Conservation (phyloP, 1,140 invertebrate species). For the Papilio helenus region DNA sequence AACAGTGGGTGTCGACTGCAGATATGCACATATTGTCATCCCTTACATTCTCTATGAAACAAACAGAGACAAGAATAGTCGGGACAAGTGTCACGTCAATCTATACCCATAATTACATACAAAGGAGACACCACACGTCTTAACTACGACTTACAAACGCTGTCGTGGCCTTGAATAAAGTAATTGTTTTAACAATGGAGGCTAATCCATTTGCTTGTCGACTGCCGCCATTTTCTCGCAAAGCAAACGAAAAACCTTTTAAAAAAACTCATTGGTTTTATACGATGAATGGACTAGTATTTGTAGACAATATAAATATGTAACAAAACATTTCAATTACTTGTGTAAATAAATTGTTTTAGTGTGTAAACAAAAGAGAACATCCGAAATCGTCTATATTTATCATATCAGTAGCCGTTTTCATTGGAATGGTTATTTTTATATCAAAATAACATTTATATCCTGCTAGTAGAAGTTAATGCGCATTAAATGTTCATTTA, state of each 20-base stretch:
- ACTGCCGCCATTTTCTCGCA: slow-evolving; percentile 16
- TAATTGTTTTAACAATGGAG: slow-evolving; percentile 39
- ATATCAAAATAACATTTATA: neutral
- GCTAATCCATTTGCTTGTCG: slow-evolving; percentile 39
- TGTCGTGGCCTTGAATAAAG: slow-evolving; percentile 31
- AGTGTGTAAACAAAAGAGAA: neutral
- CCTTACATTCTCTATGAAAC: no score
- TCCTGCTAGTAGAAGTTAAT: no score
- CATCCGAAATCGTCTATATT: neutral
- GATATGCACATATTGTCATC: no score
- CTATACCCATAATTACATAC: neutral
- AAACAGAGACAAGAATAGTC: no score
- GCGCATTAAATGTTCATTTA: no score
- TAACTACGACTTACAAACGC: slow-evolving; percentile 7
- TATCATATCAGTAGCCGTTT: neutral
- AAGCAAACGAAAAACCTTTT: neutral
- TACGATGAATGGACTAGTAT: neutral
- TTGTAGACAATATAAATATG: neutral
- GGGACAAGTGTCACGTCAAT: no score
- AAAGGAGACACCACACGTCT: slow-evolving; percentile 20
- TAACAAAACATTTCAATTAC: slow-evolving; percentile 3
- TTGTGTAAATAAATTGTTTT: neutral
- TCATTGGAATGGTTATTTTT: neutral
- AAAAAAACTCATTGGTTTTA: neutral
- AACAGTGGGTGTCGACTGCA: no score